These are phyloP conservation scores for Minunthozetes semirufus DNA, from an alignment of 2,888 invertebrate genomes.

Conservation along the genomic window DNA sequence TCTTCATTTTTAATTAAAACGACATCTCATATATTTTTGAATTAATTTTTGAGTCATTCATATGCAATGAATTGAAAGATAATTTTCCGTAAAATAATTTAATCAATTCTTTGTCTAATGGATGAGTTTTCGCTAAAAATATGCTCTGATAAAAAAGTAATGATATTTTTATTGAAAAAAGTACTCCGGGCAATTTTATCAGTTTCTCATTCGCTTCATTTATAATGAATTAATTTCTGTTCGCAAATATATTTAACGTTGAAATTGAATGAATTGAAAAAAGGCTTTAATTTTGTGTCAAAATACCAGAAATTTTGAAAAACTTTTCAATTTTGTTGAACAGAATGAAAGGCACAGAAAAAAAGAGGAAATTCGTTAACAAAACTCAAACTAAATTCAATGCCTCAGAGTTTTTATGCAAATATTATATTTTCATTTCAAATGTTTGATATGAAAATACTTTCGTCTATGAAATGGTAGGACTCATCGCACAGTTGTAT, in stretches of 20 bases:
- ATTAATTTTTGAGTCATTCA: too few species aligned
- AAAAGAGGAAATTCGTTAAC: too few species aligned
- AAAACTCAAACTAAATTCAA: background rate
- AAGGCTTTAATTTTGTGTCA: background rate
- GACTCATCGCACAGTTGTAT: too few species aligned
- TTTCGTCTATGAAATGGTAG: too few species aligned
- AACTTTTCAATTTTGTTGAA: background rate
- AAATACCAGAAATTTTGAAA: background rate
- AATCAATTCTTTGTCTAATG: too few species aligned
- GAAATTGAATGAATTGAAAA: background rate
- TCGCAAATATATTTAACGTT: background rate
- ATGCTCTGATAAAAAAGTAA: background rate
- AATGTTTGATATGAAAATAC: too few species aligned
- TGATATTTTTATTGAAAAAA: background rate
- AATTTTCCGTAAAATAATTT: too few species aligned
- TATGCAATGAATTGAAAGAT: too few species aligned
- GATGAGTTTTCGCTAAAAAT: too few species aligned
- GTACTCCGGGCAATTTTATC: background rate
- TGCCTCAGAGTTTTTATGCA: slow-evolving; percentile 2
- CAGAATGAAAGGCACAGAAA: too few species aligned
- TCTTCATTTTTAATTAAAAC: too few species aligned
- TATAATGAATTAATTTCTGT: background rate
- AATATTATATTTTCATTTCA: background rate
- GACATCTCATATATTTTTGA: too few species aligned
- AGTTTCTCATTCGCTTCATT: background rate